phyloP scores from a whole-genome alignment of 1,140 invertebrate species.

The Calosoma granatense region DNA sequence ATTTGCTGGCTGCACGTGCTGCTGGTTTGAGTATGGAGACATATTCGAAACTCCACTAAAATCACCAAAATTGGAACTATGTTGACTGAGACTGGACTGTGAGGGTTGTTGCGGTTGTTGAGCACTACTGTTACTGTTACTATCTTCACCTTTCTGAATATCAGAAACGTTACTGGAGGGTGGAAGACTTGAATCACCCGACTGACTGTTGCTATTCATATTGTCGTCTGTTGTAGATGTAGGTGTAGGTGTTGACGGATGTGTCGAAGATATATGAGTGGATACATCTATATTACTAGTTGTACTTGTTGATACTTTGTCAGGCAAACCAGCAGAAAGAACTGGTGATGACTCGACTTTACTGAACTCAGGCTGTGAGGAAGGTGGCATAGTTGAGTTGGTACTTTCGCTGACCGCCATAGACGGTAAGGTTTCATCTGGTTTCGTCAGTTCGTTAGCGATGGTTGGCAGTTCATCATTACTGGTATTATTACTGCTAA shows the following conservation, averaged over 20 bases:
- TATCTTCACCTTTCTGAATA: slow-evolving; percentile 25
- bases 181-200: slow-evolving; percentile 22
- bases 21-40: slow-evolving; percentile 25
- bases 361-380: slow-evolving; percentile 26
- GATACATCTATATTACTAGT: slow-evolving; percentile 29
- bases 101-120: slow-evolving; percentile 21
- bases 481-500: slow-evolving; percentile 22
- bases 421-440: slow-evolving; percentile 13
- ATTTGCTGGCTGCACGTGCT: slow-evolving; percentile 28
- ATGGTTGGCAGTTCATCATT: slow-evolving; percentile 20
- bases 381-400: slow-evolving; percentile 26
- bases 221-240: slow-evolving; percentile 34
- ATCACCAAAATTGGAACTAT: slow-evolving; percentile 26
- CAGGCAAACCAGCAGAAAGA: slow-evolving; percentile 24
- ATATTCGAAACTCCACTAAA: slow-evolving; percentile 30
- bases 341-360: slow-evolving; percentile 19
- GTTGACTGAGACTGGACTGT: slow-evolving; percentile 20
- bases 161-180: slow-evolving; percentile 25
- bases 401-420: slow-evolving; percentile 18
- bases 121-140: slow-evolving; percentile 16
- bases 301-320: slow-evolving; percentile 32
- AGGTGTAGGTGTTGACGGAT: slow-evolving; percentile 33
- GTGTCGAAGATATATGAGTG: slow-evolving; percentile 28
- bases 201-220: slow-evolving; percentile 27
- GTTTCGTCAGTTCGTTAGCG: slow-evolving; percentile 17